Evolutionary conservation across 2,113 vertebrate species (phyloP).

Genomic region (Coreoperca whiteheadi): DNA sequence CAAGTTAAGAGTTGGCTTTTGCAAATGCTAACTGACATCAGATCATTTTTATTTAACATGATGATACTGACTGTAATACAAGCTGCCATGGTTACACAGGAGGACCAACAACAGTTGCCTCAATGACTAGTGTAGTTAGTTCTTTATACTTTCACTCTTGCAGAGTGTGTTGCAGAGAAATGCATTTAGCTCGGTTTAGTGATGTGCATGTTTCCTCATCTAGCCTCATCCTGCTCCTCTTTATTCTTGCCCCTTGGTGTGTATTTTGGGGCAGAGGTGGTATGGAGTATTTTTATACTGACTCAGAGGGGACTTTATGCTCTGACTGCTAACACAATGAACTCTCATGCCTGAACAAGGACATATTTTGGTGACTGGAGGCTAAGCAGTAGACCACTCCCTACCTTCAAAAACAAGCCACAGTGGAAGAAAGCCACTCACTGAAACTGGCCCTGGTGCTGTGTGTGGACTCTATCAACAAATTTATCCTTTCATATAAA

Average conservation of each 20-base stretch:
- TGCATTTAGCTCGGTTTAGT: not conserved
- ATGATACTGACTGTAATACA: not conserved
- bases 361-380: constrained; percentile 56
- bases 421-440: constrained; percentile 19
- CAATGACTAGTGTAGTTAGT: not conserved
- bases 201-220: constrained; percentile 52
- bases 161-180: not conserved
- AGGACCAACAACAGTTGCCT: not conserved
- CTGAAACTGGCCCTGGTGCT: not conserved
- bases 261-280: constrained; percentile 67
- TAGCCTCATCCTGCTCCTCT: constrained; percentile 35
- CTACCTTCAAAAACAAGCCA: constrained; percentile 42
- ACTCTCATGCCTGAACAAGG: constrained; percentile 73
- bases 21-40: not conserved
- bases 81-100: not conserved
- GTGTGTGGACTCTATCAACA: constrained; percentile 20
- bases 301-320: constrained; percentile 57
- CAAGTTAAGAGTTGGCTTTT: not conserved
- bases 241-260: constrained; percentile 56
- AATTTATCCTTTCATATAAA: constrained; percentile 22
- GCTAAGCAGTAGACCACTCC: constrained; percentile 41
- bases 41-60: no score
- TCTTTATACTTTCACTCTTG: not conserved
- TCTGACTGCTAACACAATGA: constrained; percentile 69
- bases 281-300: constrained; percentile 74